Evolutionary conservation across 1,140 invertebrate species (phyloP).

Genomic region (Gryon sp.): DNA sequence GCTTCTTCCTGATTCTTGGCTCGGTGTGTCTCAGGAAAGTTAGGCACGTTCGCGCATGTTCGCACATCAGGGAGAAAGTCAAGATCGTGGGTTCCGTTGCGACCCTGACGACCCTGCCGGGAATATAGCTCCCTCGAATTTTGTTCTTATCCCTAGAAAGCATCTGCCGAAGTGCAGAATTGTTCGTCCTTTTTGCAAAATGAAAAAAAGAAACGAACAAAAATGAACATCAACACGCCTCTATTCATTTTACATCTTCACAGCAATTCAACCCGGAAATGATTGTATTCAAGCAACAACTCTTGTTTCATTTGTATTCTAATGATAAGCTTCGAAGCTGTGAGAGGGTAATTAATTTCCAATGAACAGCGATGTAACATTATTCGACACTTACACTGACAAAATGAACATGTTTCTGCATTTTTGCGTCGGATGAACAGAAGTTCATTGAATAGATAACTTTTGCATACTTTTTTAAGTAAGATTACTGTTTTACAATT

Average conservation of each 20-base stretch:
- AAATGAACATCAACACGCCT: background rate
- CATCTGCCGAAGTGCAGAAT: conserved; percentile 28
- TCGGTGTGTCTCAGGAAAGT: conserved; percentile 25
- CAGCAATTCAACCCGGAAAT: background rate
- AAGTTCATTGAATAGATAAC: no score
- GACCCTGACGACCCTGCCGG: conserved; percentile 48
- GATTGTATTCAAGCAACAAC: background rate
- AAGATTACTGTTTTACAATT: no score
- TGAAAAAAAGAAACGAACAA: no score
- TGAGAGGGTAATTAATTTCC: no score
- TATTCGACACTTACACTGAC: no score
- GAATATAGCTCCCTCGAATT: conserved; percentile 28
- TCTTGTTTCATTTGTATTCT: background rate
- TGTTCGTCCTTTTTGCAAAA: conserved; percentile 2
- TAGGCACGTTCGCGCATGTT: conserved; percentile 25
- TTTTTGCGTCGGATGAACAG: no score
- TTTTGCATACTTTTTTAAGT: no score
- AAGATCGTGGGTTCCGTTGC: conserved; percentile 44
- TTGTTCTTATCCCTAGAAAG: conserved; percentile 51
- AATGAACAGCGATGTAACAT: no score
- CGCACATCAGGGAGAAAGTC: conserved; percentile 51
- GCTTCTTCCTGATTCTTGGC: conserved; percentile 28
- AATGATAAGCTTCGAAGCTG: no score
- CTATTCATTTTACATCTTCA: conserved; percentile 10
- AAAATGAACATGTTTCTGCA: no score